These are phyloP conservation scores for Aramus guarauna DNA, from an alignment of 2,113 vertebrate genomes.

Conservation along the genomic window DNA sequence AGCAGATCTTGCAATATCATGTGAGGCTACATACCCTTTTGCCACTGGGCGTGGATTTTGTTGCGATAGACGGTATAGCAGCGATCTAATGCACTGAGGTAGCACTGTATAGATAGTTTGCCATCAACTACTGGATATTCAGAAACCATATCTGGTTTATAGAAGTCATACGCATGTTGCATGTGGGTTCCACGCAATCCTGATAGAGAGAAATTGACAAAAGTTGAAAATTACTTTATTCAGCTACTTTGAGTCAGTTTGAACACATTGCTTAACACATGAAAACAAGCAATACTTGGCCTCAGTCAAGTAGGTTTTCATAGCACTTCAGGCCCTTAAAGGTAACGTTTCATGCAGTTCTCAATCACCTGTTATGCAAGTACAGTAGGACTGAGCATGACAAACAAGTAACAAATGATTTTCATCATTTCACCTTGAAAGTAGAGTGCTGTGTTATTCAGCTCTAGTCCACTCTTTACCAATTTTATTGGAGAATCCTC, in stretches of 20 bases:
- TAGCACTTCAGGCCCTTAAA: neutral
- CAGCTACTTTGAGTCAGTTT: neutral
- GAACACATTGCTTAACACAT: neutral
- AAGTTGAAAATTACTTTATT: neutral
- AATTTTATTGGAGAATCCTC: neutral
- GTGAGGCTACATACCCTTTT: slow-evolving; percentile 77
- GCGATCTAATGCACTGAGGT: slow-evolving; percentile 89
- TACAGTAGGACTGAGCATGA: neutral
- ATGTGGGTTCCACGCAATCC: slow-evolving; percentile 92
- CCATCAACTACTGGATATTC: slow-evolving; percentile 93
- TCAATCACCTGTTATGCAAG: neutral
- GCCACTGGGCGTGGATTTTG: slow-evolving; percentile 88
- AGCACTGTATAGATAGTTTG: slow-evolving; percentile 91
- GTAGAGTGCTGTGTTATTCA: neutral
- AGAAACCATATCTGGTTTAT: slow-evolving; percentile 91
- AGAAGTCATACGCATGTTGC: slow-evolving; percentile 94
- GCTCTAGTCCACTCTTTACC: neutral
- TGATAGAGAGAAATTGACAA: slow-evolving; percentile 28
- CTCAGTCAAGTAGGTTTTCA: neutral
- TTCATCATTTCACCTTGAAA: neutral
- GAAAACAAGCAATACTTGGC: neutral
- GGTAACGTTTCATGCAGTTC: neutral
- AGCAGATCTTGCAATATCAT: neutral
- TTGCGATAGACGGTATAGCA: slow-evolving; percentile 89
- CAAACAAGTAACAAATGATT: neutral